These are phyloP conservation scores for Melanotaenia parkinsoni DNA, from an alignment of 2,797 vertebrate species.

Conservation along the genomic window DNA sequence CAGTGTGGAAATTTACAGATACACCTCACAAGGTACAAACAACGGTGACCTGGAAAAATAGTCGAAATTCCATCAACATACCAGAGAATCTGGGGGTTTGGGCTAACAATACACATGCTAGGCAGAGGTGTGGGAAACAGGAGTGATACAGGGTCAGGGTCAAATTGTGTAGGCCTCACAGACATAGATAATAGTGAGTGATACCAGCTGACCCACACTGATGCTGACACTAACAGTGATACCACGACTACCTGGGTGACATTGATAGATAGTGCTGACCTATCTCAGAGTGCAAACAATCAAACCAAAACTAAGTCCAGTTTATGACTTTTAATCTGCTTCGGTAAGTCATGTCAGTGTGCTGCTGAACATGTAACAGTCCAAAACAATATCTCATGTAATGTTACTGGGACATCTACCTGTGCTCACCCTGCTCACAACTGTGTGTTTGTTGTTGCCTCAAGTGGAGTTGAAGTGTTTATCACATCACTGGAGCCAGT, in stretches of 20 bases:
- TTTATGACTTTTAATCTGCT: slow-evolving; percentile 32
- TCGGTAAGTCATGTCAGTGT: not conserved
- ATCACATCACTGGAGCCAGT: slow-evolving; percentile 48
- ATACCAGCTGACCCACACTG: slow-evolving; percentile 79
- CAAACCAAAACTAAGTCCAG: slow-evolving; percentile 34
- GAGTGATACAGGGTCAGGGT: slow-evolving; percentile 78
- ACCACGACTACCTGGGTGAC: slow-evolving; percentile 73
- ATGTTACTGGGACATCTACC: slow-evolving; percentile 33
- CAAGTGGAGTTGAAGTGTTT: slow-evolving; percentile 55
- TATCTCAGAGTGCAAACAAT: slow-evolving; percentile 24
- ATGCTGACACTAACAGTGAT: slow-evolving; percentile 77
- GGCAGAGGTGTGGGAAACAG: slow-evolving; percentile 79
- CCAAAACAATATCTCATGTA: not conserved
- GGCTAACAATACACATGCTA: slow-evolving; percentile 64
- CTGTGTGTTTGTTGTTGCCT: slow-evolving; percentile 68
- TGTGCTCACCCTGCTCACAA: slow-evolving; percentile 50
- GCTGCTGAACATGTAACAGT: not conserved
- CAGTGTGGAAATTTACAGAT: slow-evolving; percentile 78
- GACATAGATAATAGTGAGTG: slow-evolving; percentile 78
- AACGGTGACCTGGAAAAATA: slow-evolving; percentile 82
- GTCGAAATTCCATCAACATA: slow-evolving; percentile 80
- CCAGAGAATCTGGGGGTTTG: slow-evolving; percentile 73
- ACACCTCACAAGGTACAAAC: slow-evolving; percentile 80
- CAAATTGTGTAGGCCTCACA: slow-evolving; percentile 75
- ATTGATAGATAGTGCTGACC: slow-evolving; percentile 63